Percentiles rank a stretch among this genome's conserved stretches.
These are phyloP conservation scores for Diorhabda elongata DNA, from an alignment of 1,140 invertebrate species.

Conservation along the genomic window DNA sequence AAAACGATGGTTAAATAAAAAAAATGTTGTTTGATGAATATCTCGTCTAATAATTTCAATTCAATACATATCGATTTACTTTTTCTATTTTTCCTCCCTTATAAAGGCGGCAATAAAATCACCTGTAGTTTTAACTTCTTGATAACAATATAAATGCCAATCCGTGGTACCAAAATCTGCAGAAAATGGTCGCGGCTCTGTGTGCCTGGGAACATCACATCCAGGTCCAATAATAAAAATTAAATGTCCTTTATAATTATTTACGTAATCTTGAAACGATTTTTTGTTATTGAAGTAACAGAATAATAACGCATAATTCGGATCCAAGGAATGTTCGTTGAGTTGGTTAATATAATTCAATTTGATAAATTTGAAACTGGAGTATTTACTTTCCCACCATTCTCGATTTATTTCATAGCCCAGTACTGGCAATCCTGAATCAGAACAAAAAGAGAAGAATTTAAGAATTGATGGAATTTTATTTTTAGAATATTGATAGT, in stretches of 20 bases:
- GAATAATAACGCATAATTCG: conserved; percentile 60
- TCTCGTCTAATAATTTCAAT: too few relatives aligned
- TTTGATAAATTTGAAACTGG: conserved; percentile 52
- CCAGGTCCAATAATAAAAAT: conserved; percentile 67
- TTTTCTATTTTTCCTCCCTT: conserved; percentile 16
- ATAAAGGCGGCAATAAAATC: conserved; percentile 53
- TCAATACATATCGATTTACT: too few relatives aligned
- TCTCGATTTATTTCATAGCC: conserved; percentile 58
- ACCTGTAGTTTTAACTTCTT: conserved; percentile 48
- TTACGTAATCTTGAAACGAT: conserved; percentile 64
- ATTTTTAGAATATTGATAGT: too few relatives aligned
- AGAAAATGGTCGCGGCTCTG: conserved; percentile 63
- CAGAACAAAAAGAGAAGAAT: neutral
- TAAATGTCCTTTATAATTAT: conserved; percentile 55
- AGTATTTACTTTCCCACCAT: conserved; percentile 61
- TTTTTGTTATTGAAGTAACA: conserved; percentile 70
- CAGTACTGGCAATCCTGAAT: conserved; percentile 48
- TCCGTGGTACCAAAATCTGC: conserved; percentile 45
- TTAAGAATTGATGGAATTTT: too few relatives aligned
- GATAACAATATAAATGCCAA: conserved; percentile 40
- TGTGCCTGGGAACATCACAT: conserved; percentile 58
- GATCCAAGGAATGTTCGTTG: conserved; percentile 41
- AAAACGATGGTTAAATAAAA: too few relatives aligned
- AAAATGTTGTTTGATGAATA: too few relatives aligned
- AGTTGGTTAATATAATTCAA: conserved; percentile 44